A percentile compares a stretch with the other conserved stretches of the same genome.
Evolutionary conservation across 2,797 vertebrate species (phyloP).

Genomic region (Microctenopoma stevenorrisi): DNA sequence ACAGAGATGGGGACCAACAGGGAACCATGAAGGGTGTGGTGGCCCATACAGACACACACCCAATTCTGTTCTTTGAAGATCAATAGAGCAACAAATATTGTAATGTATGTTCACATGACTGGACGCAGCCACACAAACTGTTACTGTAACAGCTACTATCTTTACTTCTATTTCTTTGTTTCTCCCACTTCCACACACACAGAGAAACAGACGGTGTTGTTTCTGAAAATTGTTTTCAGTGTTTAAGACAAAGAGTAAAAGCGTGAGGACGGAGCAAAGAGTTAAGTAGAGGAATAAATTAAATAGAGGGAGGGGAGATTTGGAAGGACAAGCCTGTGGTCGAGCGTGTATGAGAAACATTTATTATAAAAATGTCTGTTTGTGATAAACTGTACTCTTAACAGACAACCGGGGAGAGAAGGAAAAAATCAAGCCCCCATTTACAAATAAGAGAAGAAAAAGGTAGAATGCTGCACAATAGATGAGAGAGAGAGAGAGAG

Average conservation of each 20-base stretch:
- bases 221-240: constrained; percentile 31
- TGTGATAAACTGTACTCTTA: constrained; percentile 37
- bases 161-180: background rate
- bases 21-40: constrained; percentile 32
- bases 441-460: background rate
- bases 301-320: constrained; percentile 20
- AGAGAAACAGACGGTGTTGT: constrained; percentile 28
- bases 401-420: background rate
- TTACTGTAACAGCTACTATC: no score
- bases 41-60: background rate
- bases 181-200: constrained; percentile 13
- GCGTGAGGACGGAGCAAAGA: background rate
- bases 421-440: background rate
- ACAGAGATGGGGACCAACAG: constrained; percentile 25
- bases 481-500: background rate
- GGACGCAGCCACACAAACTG: background rate
- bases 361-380: constrained; percentile 39
- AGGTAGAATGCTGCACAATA: no score
- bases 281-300: constrained; percentile 9
- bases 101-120: background rate
- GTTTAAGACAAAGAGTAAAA: constrained; percentile 17
- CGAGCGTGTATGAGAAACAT: constrained; percentile 18
- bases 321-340: constrained; percentile 24
- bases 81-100: background rate
- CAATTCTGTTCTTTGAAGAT: background rate